These are phyloP conservation scores for Idaea dimidiata DNA, from an alignment of 2,888 invertebrate genomes.

Conservation along the genomic window DNA sequence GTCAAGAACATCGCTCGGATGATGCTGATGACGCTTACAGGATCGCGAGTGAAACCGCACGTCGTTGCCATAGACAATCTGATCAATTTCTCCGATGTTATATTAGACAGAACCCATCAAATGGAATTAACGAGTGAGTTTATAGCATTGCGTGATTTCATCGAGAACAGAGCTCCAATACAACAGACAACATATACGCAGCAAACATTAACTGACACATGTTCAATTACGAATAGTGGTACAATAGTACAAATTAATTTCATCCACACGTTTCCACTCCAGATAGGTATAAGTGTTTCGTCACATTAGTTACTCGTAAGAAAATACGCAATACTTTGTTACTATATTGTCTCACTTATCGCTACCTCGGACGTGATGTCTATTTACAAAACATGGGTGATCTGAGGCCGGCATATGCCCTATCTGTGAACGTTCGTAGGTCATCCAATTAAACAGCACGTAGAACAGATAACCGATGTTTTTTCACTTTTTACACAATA, in stretches of 20 bases:
- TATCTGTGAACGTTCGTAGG: slow-evolving; percentile 23
- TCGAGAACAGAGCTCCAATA: too few species aligned
- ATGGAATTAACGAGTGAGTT: neutral
- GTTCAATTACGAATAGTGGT: neutral
- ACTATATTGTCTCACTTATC: slow-evolving; percentile 12
- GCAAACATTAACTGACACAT: too few species aligned
- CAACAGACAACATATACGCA: neutral
- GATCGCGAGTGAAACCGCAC: too few species aligned
- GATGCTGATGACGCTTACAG: too few species aligned
- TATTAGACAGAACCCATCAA: neutral
- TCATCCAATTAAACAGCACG: slow-evolving; percentile 41
- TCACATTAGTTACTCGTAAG: neutral
- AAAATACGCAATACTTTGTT: slow-evolving; percentile 9
- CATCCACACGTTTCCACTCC: neutral
- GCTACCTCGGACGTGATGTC: slow-evolving; percentile 16
- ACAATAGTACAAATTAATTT: neutral
- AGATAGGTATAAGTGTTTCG: neutral
- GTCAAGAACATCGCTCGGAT: too few species aligned
- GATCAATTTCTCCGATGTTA: neutral
- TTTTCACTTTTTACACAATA: slow-evolving; percentile 1
- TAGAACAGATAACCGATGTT: slow-evolving; percentile 11
- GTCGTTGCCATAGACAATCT: neutral
- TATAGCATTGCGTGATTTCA: neutral
- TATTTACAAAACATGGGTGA: slow-evolving; percentile 27
- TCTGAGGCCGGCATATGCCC: slow-evolving; percentile 22